Conservation (phyloP, 2,888 invertebrate species). For the Drymonia ruficornis region DNA sequence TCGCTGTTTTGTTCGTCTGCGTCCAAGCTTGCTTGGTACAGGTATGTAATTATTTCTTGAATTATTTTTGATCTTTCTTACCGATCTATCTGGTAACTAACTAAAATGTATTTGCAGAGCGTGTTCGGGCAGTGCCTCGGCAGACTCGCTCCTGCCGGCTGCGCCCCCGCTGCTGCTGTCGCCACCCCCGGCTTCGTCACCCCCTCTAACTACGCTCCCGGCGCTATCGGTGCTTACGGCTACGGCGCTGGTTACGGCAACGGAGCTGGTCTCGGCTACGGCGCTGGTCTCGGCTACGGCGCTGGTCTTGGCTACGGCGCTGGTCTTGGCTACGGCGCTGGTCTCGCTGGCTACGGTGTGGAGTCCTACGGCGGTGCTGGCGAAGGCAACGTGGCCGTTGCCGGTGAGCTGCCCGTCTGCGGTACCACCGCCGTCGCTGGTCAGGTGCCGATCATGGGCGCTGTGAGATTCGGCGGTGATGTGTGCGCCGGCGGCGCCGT, state of each 20-base stretch:
- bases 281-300: conserved; percentile 7
- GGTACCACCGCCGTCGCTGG: no score
- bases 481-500: conserved; percentile 44
- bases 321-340: conserved; percentile 17
- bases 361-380: not conserved
- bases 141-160: conserved; percentile 13
- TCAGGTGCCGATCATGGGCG: conserved; percentile 37
- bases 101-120: conserved; percentile 16
- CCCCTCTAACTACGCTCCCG: conserved; percentile 13
- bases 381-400: conserved; percentile 28
- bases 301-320: conserved; percentile 4
- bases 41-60: not conserved
- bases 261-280: conserved; percentile 24
- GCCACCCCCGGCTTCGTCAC: conserved; percentile 8
- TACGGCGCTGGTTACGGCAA: conserved; percentile 15
- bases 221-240: conserved; percentile 18
- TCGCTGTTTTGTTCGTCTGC: conserved; percentile 21
- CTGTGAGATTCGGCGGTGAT: conserved; percentile 39
- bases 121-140: conserved; percentile 34
- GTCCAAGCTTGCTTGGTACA: conserved; percentile 26
- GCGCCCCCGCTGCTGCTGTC: conserved; percentile 5
- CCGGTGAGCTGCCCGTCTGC: no score
- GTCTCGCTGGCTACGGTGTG: conserved; percentile 1
- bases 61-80: no score
- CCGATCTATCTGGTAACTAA: no score